phyloP scores from a whole-genome alignment of 2,113 vertebrate species.

The Corvus moneduloides region DNA sequence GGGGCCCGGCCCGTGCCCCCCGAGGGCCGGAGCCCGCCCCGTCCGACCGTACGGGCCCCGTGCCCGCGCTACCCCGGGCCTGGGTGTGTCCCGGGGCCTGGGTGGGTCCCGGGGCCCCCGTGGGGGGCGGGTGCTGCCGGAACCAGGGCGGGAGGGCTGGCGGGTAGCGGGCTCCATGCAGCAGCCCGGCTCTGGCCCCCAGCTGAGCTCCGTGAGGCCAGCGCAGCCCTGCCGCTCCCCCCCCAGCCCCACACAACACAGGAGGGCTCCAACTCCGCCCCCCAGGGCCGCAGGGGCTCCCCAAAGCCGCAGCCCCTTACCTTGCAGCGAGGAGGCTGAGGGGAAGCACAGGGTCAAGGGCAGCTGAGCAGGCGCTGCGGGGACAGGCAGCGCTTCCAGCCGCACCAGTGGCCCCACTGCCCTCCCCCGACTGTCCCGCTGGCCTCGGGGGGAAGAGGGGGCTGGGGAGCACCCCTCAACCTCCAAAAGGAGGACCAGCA shows the following conservation, averaged over 20 bases:
- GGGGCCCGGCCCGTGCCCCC: no score
- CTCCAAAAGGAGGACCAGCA: background rate
- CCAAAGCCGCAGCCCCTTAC: background rate
- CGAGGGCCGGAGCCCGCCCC: no score
- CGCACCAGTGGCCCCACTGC: fast-evolving
- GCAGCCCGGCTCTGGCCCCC: fast-evolving
- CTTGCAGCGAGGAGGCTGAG: background rate
- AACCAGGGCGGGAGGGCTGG: no score
- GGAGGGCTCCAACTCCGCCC: background rate
- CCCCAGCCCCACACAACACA: fast-evolving
- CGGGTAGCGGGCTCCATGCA: no score
- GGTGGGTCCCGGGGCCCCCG: no score
- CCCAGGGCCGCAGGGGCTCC: fast-evolving
- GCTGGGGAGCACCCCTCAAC: background rate
- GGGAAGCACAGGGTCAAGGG: no score
- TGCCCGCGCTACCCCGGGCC: no score
- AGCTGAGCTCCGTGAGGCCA: fast-evolving
- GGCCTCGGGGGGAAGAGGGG: fast-evolving
- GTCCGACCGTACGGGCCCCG: fast-evolving
- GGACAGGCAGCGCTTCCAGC: fast-evolving
- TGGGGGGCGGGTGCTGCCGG: no score
- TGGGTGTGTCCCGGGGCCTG: no score
- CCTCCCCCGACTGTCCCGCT: no score
- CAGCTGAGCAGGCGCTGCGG: background rate
- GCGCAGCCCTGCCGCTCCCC: fast-evolving